Evolutionary conservation across 2,888 invertebrate species (phyloP).

Genomic region (Pogonocherus hispidulus): DNA sequence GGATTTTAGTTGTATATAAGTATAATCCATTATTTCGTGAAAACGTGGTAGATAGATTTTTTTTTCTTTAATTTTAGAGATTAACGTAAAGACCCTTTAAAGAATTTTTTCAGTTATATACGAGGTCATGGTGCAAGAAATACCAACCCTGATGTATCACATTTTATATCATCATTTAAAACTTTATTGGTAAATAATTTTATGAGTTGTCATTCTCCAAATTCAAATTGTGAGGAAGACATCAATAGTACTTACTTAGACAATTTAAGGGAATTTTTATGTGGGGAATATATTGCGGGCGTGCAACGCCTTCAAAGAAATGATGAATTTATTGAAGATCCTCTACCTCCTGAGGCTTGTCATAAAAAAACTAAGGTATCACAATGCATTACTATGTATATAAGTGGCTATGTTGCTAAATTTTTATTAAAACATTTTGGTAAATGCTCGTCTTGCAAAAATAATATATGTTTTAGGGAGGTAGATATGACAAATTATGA

Average conservation of each 20-base stretch:
- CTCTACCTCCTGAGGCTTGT: not conserved
- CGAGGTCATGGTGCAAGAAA: slow-evolving; percentile 36
- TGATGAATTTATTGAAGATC: not conserved
- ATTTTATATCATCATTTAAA: slow-evolving; percentile 38
- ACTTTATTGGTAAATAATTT: slow-evolving; percentile 37
- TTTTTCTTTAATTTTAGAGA: too few species aligned
- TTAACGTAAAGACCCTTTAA: slow-evolving; percentile 19
- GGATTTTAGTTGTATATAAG: too few species aligned
- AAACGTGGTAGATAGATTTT: too few species aligned
- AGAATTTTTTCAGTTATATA: slow-evolving; percentile 37
- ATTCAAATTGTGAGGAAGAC: slow-evolving; percentile 38
- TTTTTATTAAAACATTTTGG: not conserved
- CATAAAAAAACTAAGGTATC: not conserved
- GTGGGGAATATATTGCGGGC: not conserved
- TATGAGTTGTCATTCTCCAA: slow-evolving; percentile 34
- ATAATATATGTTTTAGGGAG: not conserved
- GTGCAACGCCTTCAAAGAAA: not conserved
- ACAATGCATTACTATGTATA: not conserved
- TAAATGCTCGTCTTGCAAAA: not conserved
- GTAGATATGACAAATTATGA: not conserved
- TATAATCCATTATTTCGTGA: too few species aligned
- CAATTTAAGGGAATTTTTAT: slow-evolving; percentile 36
- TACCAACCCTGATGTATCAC: slow-evolving; percentile 29
- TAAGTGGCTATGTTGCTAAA: not conserved
- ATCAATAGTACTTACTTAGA: slow-evolving; percentile 23